Evolutionary conservation across 2,113 vertebrate species (phyloP).

Genomic region (Pogona vitticeps): DNA sequence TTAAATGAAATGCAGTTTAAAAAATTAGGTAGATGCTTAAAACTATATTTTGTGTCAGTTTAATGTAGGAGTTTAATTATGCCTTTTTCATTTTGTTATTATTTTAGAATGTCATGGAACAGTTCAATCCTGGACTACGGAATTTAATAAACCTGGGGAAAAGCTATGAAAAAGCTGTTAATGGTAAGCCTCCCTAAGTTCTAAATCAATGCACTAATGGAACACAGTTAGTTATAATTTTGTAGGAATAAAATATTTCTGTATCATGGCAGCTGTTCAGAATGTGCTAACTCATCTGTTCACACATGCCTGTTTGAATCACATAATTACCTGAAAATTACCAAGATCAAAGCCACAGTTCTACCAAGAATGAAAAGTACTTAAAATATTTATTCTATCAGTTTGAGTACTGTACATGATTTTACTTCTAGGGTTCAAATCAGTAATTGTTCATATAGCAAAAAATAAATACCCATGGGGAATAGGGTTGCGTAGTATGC

Average conservation of each 20-base stretch:
- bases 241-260: neutral
- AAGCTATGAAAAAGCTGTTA: slow-evolving; percentile 95
- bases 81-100: neutral
- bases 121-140: slow-evolving; percentile 94
- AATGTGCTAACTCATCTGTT: neutral
- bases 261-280: neutral
- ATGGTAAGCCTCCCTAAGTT: slow-evolving; percentile 81
- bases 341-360: neutral
- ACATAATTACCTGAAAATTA: neutral
- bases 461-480: neutral
- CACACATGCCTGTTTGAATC: neutral
- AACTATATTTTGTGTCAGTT: neutral
- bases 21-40: neutral
- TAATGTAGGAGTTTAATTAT: neutral
- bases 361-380: neutral
- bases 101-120: slow-evolving; percentile 95
- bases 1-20: neutral
- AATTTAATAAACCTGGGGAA: slow-evolving; percentile 96
- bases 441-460: neutral
- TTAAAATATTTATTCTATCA: neutral
- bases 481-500: neutral
- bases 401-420: neutral
- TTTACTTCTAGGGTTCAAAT: neutral
- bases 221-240: neutral
- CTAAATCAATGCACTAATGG: slow-evolving; percentile 4